Evolutionary conservation across 37 sponge, comb jelly and placozoan species (phyloP), one percentile per base, ranked within the genome.

Genomic region (Dysidea cf. avara): DNA sequence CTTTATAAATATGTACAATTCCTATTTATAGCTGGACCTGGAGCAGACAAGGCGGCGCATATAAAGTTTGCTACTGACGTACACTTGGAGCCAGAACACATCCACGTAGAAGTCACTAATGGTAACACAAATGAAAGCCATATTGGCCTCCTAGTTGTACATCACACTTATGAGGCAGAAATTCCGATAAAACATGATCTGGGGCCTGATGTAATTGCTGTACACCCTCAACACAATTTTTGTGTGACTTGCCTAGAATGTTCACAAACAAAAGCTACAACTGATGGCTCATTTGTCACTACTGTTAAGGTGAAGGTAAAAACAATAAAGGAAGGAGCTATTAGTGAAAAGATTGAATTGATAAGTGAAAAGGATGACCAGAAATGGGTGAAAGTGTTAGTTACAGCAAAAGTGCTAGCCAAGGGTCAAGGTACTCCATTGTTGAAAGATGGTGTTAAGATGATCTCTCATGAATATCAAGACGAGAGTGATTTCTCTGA

Each of bases 81-180:
- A 5, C 54, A 76, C 22, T 72, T 85, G 24, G 91, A 90, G 14
- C 77, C 91, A n/a, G 86, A 84, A 20, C 64, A 49, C 2, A 53
- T 90, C 20, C 85, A 84, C 24, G 70, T 84, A 26, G 54, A 39
- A 36, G 55, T 25, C 26, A 26, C 46, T 28, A 71, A 62, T 12
- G 71, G 70, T 0, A 24, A 36, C 47, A 68, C 43, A 26, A 61
- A 54, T n/a, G 91, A 90, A 39, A 82, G 82, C 37, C 86, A 90
- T 73, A 32, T 84, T 4, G 91, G 91, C 14, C 36, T 90, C 12
- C 78, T 90, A 16, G 58, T 71, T 9, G 71, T 50, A 34, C 91
- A 90, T 58, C 91, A 90, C 74, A 81, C 81, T 38, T 90, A 90
- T 56, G 55, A 69, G 58, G 82, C 72, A 6, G 72, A 71, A 14